Percentiles rank a stretch among this genome's conserved stretches.
Evolutionary conservation across 2,888 invertebrate species (phyloP).

Genomic region (Notodonta dromedarius): DNA sequence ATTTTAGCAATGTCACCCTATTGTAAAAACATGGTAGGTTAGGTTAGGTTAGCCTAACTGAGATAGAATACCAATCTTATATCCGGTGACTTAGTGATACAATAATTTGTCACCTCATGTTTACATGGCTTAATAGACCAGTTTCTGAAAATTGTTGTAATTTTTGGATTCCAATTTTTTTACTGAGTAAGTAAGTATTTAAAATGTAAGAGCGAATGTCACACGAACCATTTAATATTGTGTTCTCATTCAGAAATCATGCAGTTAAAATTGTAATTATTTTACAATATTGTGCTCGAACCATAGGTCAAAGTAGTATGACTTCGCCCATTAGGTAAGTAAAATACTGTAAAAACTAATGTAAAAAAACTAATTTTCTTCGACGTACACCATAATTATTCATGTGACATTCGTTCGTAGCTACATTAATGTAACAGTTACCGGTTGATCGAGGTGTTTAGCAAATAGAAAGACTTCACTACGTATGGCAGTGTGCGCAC

Average conservation of each 20-base stretch:
- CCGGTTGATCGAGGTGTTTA: conserved; percentile 50
- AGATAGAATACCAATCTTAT: too few relatives aligned
- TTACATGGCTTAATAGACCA: conserved; percentile 23
- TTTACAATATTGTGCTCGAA: too few relatives aligned
- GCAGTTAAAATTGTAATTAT: too few relatives aligned
- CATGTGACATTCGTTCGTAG: conserved; percentile 28
- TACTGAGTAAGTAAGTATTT: conserved; percentile 37
- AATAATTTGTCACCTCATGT: conserved; percentile 6
- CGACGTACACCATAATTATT: conserved; percentile 10
- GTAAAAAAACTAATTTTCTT: background rate
- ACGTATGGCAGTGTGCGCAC: conserved; percentile 16
- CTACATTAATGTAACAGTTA: conserved; percentile 48
- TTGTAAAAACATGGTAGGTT: too few relatives aligned
- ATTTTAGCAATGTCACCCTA: background rate
- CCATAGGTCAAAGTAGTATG: too few relatives aligned
- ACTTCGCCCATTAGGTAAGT: too few relatives aligned
- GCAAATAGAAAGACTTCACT: conserved; percentile 40
- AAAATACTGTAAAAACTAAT: background rate
- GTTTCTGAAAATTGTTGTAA: conserved; percentile 33
- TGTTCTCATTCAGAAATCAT: background rate
- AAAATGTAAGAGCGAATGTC: conserved; percentile 30
- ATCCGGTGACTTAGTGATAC: background rate
- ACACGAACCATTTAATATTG: conserved; percentile 16
- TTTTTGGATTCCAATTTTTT: conserved; percentile 37
- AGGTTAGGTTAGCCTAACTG: too few relatives aligned